A percentile compares a stretch with the other conserved stretches of the same genome.
Evolutionary conservation across 2,888 invertebrate genomes (phyloP).

Genomic region (Sphaerophoria rueppellii): DNA sequence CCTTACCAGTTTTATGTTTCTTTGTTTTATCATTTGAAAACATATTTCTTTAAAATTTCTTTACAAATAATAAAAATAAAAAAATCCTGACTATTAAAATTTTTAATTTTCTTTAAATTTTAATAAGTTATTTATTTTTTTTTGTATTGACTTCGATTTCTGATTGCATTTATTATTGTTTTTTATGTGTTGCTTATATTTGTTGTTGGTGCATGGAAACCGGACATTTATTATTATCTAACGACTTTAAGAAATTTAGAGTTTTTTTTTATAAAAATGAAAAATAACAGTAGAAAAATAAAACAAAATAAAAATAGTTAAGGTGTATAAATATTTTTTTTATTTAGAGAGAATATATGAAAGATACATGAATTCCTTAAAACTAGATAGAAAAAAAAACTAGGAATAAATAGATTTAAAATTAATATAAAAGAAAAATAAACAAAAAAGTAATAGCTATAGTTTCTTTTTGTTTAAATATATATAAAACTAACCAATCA

Average conservation of each 20-base stretch:
- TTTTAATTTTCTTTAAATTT: constrained; percentile 18
- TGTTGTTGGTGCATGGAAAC: constrained; percentile 59
- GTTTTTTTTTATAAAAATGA: background rate
- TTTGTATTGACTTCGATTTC: constrained; percentile 47
- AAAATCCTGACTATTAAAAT: constrained; percentile 42
- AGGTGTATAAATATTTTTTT: constrained; percentile 40
- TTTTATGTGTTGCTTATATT: constrained; percentile 8
- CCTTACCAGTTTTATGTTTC: constrained; percentile 79
- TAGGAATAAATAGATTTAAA: background rate
- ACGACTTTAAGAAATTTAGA: constrained; percentile 61
- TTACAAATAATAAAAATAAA: constrained; percentile 35
- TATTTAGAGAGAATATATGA: constrained; percentile 23
- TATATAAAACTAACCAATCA: constrained; percentile 69
- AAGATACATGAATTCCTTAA: constrained; percentile 14
- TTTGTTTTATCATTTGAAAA: constrained; percentile 63
- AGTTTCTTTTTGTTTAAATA: constrained; percentile 9
- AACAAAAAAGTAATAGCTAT: constrained; percentile 40
- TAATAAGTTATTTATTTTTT: constrained; percentile 31
- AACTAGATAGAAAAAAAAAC: constrained; percentile 30
- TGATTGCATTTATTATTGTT: constrained; percentile 27
- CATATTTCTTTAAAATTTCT: constrained; percentile 58
- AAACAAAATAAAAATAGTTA: constrained; percentile 13
- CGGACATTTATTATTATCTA: constrained; percentile 71
- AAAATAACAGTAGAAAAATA: background rate
- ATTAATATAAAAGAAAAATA: constrained; percentile 24